phyloP scores from a whole-genome alignment of 2,113 vertebrate species.

The Bambusicola thoracicus region DNA sequence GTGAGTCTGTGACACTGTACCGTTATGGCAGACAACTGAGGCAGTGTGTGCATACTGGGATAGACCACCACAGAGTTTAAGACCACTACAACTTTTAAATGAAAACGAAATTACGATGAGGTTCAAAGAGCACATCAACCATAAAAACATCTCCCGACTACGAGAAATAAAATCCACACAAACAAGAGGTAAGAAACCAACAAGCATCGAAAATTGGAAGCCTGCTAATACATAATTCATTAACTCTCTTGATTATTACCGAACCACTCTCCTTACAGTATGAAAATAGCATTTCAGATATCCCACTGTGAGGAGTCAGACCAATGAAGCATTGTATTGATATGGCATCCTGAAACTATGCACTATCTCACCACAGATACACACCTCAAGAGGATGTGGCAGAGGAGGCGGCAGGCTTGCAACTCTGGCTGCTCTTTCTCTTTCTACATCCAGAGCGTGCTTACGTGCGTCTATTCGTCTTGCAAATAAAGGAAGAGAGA shows the following conservation, averaged over 20 bases:
- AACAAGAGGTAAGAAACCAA: neutral
- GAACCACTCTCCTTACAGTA: neutral
- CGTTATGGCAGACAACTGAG: neutral
- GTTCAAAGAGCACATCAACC: neutral
- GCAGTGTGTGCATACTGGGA: neutral
- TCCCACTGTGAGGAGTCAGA: neutral
- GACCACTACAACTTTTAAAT: neutral
- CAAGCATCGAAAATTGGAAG: neutral
- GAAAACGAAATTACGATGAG: neutral
- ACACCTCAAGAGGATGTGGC: slow-evolving; percentile 83
- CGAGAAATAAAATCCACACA: neutral
- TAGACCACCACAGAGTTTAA: neutral
- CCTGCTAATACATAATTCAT: neutral
- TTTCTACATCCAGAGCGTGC: slow-evolving; percentile 86
- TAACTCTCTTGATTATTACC: neutral
- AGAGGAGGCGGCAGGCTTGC: slow-evolving; percentile 85
- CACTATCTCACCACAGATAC: neutral
- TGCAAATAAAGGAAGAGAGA: neutral
- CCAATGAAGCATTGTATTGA: neutral
- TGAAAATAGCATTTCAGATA: neutral
- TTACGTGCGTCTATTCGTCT: slow-evolving; percentile 85
- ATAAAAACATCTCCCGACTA: neutral
- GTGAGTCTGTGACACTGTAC: neutral
- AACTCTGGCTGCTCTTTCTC: slow-evolving; percentile 86
- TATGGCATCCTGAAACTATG: neutral